phyloP scores from a whole-genome alignment of 2,113 vertebrate species.

The Fulmarus glacialis region DNA sequence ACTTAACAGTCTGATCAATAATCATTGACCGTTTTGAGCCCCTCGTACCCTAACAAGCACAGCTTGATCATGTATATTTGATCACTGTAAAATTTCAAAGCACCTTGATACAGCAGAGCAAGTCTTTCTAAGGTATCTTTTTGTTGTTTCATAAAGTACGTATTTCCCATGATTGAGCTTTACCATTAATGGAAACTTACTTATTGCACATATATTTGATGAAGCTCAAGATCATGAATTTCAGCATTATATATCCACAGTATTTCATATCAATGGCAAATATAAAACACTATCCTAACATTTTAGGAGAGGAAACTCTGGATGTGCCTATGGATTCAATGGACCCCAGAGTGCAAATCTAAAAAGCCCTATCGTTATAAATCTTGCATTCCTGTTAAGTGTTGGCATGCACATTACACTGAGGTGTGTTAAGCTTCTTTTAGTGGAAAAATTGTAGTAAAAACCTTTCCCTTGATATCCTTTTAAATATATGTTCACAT shows the following conservation, averaged over 20 bases:
- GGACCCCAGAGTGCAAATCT: slow-evolving; percentile 76
- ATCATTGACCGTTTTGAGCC: slow-evolving; percentile 71
- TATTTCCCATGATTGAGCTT: slow-evolving; percentile 20
- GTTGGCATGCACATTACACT: slow-evolving; percentile 74
- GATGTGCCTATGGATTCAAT: slow-evolving; percentile 75
- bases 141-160: slow-evolving; percentile 56
- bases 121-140: slow-evolving; percentile 58
- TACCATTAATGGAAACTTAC: slow-evolving; percentile 56
- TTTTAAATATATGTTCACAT: neutral
- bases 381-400: slow-evolving; percentile 79
- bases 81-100: slow-evolving; percentile 80
- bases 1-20: slow-evolving; percentile 83
- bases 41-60: slow-evolving; percentile 74
- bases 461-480: slow-evolving; percentile 24
- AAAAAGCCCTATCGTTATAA: slow-evolving; percentile 75
- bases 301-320: slow-evolving; percentile 71
- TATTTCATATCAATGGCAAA: slow-evolving; percentile 66
- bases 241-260: neutral
- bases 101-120: slow-evolving; percentile 63
- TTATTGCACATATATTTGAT: slow-evolving; percentile 58
- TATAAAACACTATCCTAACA: slow-evolving; percentile 59
- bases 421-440: slow-evolving; percentile 74
- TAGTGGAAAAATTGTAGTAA: slow-evolving; percentile 40
- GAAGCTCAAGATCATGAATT: slow-evolving; percentile 65
- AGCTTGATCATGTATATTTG: slow-evolving; percentile 82